Conservation (phyloP, 1,140 invertebrate species). For the Papilio polyxenes region DNA sequence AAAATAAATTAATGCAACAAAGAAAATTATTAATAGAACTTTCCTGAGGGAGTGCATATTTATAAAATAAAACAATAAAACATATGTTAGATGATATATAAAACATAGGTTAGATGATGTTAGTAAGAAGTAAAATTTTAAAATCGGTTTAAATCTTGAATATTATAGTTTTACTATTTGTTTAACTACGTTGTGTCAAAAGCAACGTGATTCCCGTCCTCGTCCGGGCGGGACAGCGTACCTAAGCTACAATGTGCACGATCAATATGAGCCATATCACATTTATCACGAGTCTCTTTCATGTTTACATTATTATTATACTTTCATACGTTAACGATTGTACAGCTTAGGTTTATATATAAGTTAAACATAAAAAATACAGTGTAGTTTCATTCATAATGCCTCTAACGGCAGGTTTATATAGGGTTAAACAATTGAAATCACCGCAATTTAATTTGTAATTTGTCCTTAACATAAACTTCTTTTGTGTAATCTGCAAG, state of each 20-base stretch:
- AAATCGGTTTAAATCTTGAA: background rate
- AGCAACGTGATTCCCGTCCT: background rate
- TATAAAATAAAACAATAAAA: no score
- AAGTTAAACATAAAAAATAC: background rate
- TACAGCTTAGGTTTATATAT: background rate
- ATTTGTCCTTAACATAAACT: no score
- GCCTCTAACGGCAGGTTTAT: background rate
- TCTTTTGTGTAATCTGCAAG: no score
- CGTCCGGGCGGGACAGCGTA: background rate
- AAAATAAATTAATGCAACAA: no score
- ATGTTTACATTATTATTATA: background rate
- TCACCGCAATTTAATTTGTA: no score
- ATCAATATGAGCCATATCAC: slow-evolving; percentile 1
- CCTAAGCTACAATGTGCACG: background rate
- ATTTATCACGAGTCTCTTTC: background rate
- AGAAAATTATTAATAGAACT: no score
- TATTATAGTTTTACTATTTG: background rate
- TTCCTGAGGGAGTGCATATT: no score
- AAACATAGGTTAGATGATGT: no score
- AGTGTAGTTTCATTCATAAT: background rate
- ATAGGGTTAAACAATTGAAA: background rate
- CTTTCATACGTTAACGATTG: background rate
- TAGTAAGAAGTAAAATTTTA: background rate
- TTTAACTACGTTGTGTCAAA: slow-evolving; percentile 8
- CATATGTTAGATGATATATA: no score